Evolutionary conservation across 2,113 vertebrate genomes (phyloP), one percentile per base, ranked within the genome.

Genomic region (human (Homo sapiens)): DNA sequence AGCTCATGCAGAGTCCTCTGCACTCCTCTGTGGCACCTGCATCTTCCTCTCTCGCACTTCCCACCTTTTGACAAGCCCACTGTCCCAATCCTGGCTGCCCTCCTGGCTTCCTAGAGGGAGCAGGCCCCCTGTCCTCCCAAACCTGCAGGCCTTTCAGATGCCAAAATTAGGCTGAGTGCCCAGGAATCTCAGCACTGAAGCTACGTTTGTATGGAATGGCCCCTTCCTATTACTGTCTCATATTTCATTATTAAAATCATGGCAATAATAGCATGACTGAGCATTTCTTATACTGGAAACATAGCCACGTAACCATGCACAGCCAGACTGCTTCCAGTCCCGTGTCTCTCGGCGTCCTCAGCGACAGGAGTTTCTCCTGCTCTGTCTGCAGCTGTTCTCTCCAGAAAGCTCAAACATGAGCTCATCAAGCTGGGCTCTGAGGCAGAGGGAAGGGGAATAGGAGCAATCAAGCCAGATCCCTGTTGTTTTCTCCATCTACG

Each of bases 241-340:
- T 38, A 35, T 50, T 80, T 72, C 30, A 70, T 92, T 79, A 75
- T 75, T 94, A 61, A 89, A 76, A 52, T 22, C 35, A 45, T 27
- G 55, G 12, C 40, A 52, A 48, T 80, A 68, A 68, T 79, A 72
- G 32, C 48, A 38, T 38, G 48, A 76, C 2, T 70, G 27, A 76
- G 45, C 76, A 64, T 85, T 59, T 92, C 23, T 35, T 81, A 12
- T 20, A 38, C 6, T 50, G 50, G 88, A 92, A 52, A 61, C 1
- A 38, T 13, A 35, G 6, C n/a, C 73, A 52, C 8, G 76, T 22
- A n/a, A n/a, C 52, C n/a, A 6, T n/a, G 43, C 11, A 43, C 6
- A 50, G 7, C 38, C 30, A 32, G 89, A n/a, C 35, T 30, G 45
- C 8, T 35, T 50, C 18, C 5, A 7, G 43, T 45, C 70, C 59